Evolutionary conservation across 1,140 invertebrate genomes (phyloP).

Genomic region (Drosophila bifasciata): DNA sequence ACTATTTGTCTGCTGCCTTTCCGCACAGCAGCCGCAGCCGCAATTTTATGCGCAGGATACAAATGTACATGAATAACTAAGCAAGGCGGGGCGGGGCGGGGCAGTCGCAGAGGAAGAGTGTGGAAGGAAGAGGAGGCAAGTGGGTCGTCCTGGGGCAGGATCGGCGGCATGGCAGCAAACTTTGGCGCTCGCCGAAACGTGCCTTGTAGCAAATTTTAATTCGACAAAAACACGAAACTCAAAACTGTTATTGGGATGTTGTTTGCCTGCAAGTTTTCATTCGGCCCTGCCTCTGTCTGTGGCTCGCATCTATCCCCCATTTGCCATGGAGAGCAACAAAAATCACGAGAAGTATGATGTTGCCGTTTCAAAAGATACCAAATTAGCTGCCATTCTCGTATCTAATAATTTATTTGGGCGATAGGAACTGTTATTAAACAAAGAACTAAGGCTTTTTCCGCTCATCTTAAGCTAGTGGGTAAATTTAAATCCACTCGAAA

Average conservation of each 20-base stretch:
- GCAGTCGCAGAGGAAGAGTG: neutral
- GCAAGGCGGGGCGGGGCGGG: slow-evolving; percentile 44
- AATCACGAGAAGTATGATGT: neutral
- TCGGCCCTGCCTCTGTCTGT: slow-evolving; percentile 19
- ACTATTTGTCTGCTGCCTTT: slow-evolving; percentile 83
- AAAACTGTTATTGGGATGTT: slow-evolving; percentile 74
- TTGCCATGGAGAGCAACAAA: slow-evolving; percentile 2
- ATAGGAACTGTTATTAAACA: neutral
- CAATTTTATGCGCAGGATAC: slow-evolving; percentile 82
- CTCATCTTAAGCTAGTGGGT: too few relatives aligned
- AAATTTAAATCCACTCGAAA: neutral
- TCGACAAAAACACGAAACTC: slow-evolving; percentile 79
- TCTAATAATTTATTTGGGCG: slow-evolving; percentile 11
- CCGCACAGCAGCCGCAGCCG: slow-evolving; percentile 82
- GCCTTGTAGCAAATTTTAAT: slow-evolving; percentile 81
- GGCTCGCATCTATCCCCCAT: neutral
- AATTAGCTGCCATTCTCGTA: slow-evolving; percentile 22
- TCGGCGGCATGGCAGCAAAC: slow-evolving; percentile 54
- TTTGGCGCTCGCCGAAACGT: slow-evolving; percentile 74
- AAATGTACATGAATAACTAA: slow-evolving; percentile 82
- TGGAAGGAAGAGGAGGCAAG: slow-evolving; percentile 2
- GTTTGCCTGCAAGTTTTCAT: slow-evolving; percentile 51
- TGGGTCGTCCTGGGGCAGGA: slow-evolving; percentile 38
- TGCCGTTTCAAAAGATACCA: slow-evolving; percentile 9
- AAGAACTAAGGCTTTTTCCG: neutral